Evolutionary conservation across 2,113 vertebrate genomes (phyloP).

Genomic region (Serilophus lunatus): DNA sequence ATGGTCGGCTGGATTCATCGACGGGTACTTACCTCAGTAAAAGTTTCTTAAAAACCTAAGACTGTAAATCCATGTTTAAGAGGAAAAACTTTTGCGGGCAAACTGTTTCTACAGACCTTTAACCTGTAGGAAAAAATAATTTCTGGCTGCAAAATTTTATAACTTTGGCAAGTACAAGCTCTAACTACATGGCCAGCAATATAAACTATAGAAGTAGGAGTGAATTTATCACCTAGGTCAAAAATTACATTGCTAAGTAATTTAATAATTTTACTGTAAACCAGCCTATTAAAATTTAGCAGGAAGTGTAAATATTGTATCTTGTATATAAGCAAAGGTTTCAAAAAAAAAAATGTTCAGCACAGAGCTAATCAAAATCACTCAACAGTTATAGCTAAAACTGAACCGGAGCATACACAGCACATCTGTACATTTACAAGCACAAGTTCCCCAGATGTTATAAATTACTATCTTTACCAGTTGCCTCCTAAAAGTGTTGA

Average conservation of each 20-base stretch:
- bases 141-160: not conserved
- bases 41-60: not conserved
- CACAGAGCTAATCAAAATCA: not conserved
- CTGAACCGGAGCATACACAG: not conserved
- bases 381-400: not conserved
- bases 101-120: not conserved
- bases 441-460: conserved; percentile 54
- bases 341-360: conserved; percentile 10
- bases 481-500: conserved; percentile 50
- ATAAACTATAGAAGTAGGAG: not conserved
- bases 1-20: not conserved
- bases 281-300: not conserved
- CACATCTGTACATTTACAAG: conserved; percentile 35
- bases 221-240: not conserved
- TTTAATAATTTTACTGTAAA: not conserved
- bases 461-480: conserved; percentile 49
- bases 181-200: not conserved
- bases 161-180: not conserved
- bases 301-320: not conserved
- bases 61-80: not conserved
- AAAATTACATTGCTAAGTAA: not conserved
- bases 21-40: not conserved
- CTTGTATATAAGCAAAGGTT: not conserved
- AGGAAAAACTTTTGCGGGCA: not conserved
- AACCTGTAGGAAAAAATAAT: not conserved